Evolutionary conservation across 2,888 invertebrate genomes (phyloP).

Genomic region (Meliscaeva auricollis): DNA sequence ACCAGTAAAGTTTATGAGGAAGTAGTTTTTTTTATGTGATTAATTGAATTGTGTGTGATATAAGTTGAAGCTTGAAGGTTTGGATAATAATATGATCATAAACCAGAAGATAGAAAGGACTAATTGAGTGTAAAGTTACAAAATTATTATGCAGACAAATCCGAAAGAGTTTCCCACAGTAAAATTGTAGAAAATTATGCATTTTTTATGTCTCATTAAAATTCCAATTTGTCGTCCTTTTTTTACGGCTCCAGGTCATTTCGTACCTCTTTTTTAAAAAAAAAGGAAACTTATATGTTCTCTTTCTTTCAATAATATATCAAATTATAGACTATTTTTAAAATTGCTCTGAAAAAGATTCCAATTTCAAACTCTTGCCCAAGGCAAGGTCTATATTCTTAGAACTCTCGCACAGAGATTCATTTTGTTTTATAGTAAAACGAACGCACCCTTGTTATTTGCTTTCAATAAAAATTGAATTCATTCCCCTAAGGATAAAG

Average conservation of each 20-base stretch:
- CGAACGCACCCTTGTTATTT: slow-evolving; percentile 6
- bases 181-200: not conserved
- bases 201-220: not conserved
- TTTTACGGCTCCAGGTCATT: not conserved
- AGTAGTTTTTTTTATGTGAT: too few relatives aligned
- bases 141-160: not conserved
- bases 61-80: too few relatives aligned
- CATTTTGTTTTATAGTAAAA: not conserved
- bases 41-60: too few relatives aligned
- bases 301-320: not conserved
- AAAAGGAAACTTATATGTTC: not conserved
- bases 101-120: not conserved
- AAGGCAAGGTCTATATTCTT: not conserved
- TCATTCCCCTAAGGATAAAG: not conserved
- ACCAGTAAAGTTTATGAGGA: not conserved
- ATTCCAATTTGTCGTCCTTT: not conserved
- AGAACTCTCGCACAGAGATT: not conserved
- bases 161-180: not conserved
- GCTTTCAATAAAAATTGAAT: not conserved
- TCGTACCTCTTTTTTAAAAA: not conserved
- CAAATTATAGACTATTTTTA: not conserved
- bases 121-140: not conserved
- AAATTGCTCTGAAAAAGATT: not conserved
- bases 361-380: slow-evolving; percentile 20
- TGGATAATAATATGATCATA: too few relatives aligned